Base-by-base conservation (phyloP, 2,113 vertebrate species). In the Corythaixoides concolor region DNA sequence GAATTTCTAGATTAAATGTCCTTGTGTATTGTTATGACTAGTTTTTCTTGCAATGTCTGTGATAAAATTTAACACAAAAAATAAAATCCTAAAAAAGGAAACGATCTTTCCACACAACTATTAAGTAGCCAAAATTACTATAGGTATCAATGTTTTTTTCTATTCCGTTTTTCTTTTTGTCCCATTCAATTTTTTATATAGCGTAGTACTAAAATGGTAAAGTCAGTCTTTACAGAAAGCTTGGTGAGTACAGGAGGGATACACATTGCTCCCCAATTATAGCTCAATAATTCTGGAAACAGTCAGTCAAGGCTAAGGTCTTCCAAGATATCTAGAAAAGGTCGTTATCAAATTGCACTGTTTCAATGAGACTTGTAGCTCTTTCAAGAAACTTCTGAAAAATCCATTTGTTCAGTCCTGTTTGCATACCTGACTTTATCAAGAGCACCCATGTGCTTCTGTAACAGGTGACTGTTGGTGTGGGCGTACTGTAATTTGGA, bases 331-430 rank as follows among this genome's bases (percentile, higher is more conserved):
- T 2, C 11, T 33, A 70, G 45, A 80, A 53, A 69, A 52, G 30
- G 18, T 2, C 12, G 5, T 6, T 39, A 13, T 28, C 35, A 6
- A 55, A 62, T 15, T 39, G n/a, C 3, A 2, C 4, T 41, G 6
- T 45, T 28, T 64, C 55, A 11, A 76, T 7, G 23, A 84, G 59
- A 27, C 15, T 47, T 23, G 35, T 8, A 76, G 58, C 21, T 24
- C 37, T 72, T 75, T 30, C 50, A 52, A 15, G 14, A 82, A 82
- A 3, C 33, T 35, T 33, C 8, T 26, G 84, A 75, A 37, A 56
- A 64, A 30, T 28, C 21, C 4, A 8, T 55, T 75, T 59, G 28
- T 21, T 64, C 27, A 8, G 69, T 16, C 53, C 47, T 0, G 0
- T 75, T 82, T 75, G 39, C 85, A 39, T 21, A n/a, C 28, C 89